Evolutionary conservation across 2,888 invertebrate genomes (phyloP).

Genomic region (Drosophila meridionalis): DNA sequence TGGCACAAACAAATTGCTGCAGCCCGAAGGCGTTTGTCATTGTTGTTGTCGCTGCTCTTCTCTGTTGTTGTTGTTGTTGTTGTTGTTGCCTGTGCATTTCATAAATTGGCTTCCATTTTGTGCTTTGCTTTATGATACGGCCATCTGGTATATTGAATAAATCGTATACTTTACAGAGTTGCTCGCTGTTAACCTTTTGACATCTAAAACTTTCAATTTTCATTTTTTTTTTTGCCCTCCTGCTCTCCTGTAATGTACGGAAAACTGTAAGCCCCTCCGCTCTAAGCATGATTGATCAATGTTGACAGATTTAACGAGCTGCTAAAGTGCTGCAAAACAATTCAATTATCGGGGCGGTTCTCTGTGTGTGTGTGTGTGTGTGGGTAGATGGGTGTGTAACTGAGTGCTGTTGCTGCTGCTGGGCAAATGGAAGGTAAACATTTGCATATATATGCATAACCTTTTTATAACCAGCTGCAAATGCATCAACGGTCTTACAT

Average conservation of each 20-base stretch:
- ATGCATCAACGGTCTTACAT: conserved; percentile 32
- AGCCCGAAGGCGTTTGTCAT: conserved; percentile 28
- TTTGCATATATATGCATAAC: conserved; percentile 53
- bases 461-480: conserved; percentile 34
- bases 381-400: conserved; percentile 5
- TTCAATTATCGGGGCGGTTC: conserved; percentile 64
- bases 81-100: conserved; percentile 42
- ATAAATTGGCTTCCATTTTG: conserved; percentile 42
- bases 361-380: conserved; percentile 11
- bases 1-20: conserved; percentile 51
- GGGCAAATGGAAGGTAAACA: conserved; percentile 66
- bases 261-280: not conserved
- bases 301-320: conserved; percentile 82
- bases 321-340: conserved; percentile 79
- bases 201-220: not conserved
- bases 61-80: conserved; percentile 3
- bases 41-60: conserved; percentile 9
- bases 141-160: conserved; percentile 25
- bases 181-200: conserved; percentile 4
- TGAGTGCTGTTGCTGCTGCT: conserved; percentile 16
- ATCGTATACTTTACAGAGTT: conserved; percentile 6
- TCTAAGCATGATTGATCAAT: conserved; percentile 70
- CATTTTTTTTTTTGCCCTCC: not conserved
- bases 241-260: not conserved
- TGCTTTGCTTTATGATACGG: conserved; percentile 28